These are phyloP conservation scores for Odocoileus virginianus DNA, from an alignment of 2,113 vertebrate species.

Conservation along the genomic window DNA sequence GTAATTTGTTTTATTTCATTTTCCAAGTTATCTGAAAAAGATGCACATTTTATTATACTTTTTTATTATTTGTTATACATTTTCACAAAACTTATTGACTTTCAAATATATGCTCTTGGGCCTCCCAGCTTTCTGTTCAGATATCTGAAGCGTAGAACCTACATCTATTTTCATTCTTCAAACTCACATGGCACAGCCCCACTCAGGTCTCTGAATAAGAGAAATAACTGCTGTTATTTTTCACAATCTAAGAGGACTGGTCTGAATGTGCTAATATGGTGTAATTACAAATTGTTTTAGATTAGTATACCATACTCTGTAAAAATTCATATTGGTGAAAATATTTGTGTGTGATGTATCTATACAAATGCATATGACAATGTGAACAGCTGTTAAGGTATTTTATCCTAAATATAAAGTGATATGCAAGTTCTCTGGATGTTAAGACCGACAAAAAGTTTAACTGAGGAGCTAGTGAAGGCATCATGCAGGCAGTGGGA, in stretches of 20 bases:
- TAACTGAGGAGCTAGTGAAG: background rate
- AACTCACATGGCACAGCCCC: fast-evolving
- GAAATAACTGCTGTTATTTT: background rate
- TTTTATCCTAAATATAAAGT: background rate
- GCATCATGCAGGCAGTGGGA: background rate
- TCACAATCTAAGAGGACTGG: background rate
- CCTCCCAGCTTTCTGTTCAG: background rate
- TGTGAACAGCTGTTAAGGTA: background rate
- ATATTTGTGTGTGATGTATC: background rate
- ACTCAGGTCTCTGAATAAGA: background rate
- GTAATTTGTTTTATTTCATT: background rate
- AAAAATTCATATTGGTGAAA: background rate
- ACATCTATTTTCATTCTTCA: background rate
- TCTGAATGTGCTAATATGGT: background rate
- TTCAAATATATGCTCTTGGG: background rate
- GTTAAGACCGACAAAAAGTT: background rate
- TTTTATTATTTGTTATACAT: background rate
- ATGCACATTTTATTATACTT: background rate
- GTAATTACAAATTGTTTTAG: background rate
- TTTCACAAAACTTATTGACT: background rate
- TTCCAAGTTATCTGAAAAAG: background rate
- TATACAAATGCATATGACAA: background rate
- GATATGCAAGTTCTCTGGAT: background rate
- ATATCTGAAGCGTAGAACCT: background rate
- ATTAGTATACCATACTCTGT: background rate